Evolutionary conservation across 2,797 vertebrate species (phyloP), one percentile per base, ranked within the genome.

Genomic region (Pelobates cultripes): DNA sequence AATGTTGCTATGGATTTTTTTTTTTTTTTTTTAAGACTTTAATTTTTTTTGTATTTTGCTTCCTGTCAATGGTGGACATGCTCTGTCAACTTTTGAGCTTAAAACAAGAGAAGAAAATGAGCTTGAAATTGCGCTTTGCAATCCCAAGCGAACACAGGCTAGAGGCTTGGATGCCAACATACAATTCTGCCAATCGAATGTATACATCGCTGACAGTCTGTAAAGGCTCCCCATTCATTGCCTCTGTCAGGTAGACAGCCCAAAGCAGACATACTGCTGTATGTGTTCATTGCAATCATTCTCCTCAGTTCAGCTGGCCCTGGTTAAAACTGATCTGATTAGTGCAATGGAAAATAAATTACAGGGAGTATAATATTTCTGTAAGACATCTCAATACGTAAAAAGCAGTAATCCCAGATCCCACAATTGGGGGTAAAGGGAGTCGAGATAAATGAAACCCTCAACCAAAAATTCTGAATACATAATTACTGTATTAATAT

Each of bases 1-100:
- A 81, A 51, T 66, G 40, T 42, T 7, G 70, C 70, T 82, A 82
- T 82, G 41, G 75, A 78, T 73, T 73, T 82, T 77, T 14, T 57
- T 57, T 57, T 57, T 57, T 15, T 14, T 14, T 51, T 77, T 73
- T 5, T 14, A 8, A 28, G 40, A 9, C 70, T 78, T 61, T 73
- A 51, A 64, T 81, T 82, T 85, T 88, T 88, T 61, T 84, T 87
- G 88, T 86, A 89, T 86, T 86, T 85, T 76, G 66, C 47, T 81
- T 0, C 1, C 84, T 68, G 77, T 88, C 85, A 88, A 82, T 70
- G 75, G 55, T 2, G 73, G 81, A 73, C 85, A 81, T 77, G 77
- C 83, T 88, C 85, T 78, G 86, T 84, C 85, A 85, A 86, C 82
- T 81, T 86, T 60, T 76, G 75, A 7, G 13, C 40, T 79, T 85